These are phyloP conservation scores for Smithornis capensis DNA, from an alignment of 2,113 vertebrate species.

Conservation along the genomic window DNA sequence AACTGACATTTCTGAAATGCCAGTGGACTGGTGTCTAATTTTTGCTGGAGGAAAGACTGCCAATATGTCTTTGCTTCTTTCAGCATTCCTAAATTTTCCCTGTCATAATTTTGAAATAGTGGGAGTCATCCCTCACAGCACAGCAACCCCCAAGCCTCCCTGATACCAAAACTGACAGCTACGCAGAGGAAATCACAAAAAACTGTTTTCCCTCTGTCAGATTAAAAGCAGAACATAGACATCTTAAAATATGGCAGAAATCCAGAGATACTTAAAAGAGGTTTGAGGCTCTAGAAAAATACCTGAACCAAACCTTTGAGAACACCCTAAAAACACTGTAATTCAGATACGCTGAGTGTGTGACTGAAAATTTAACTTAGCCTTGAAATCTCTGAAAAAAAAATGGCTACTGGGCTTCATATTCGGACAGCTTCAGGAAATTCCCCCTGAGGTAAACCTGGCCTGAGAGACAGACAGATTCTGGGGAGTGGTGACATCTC, in stretches of 20 bases:
- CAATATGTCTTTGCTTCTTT: background rate
- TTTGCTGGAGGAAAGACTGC: background rate
- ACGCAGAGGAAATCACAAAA: background rate
- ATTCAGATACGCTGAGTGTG: background rate
- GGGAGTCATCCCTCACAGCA: background rate
- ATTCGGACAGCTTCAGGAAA: background rate
- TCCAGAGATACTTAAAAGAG: background rate
- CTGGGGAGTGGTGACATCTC: accelerated
- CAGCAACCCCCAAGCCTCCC: background rate
- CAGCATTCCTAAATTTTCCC: background rate
- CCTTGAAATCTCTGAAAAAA: background rate
- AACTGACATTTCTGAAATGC: background rate
- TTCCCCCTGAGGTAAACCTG: background rate
- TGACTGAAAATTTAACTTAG: background rate
- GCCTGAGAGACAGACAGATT: background rate
- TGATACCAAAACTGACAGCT: background rate
- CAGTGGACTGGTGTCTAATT: background rate
- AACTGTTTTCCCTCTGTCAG: background rate
- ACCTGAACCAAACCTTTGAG: background rate
- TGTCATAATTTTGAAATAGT: background rate
- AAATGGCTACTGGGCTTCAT: background rate
- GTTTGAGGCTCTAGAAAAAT: background rate
- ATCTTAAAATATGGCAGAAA: background rate
- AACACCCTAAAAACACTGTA: background rate
- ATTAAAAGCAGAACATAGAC: background rate